Base-by-base conservation (phyloP, 2,113 vertebrate species). In the Pollachius pollachius region DNA sequence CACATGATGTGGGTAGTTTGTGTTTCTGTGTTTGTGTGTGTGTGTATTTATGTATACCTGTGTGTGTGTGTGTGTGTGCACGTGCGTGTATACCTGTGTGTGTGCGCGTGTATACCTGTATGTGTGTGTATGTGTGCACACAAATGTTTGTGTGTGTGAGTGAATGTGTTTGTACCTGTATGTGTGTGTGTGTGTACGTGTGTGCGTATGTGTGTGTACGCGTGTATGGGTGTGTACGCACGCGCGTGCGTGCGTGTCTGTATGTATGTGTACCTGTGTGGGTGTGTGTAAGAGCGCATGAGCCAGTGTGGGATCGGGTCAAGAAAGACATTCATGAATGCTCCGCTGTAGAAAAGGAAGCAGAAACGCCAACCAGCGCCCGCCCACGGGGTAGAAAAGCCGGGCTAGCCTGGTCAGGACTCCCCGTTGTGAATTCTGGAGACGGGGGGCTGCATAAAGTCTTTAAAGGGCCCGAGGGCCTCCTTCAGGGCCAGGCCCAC, bases 361-460 rank as follows among this genome's bases (percentile, higher is more conserved):
- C 5, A 64, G 65, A 62, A 72, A 83, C 19, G 27, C 67, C 41
- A 25, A 15, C 21, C 52, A 56, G 21, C 41, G 25, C 48, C 52
- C 23, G n/a, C 21, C 56, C 18, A n/a, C 18, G 11, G 6, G 11
- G 23, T 19, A 61, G 21, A 61, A 61, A 21, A 61, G 17, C 52
- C 16, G 52, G 61, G 62, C 3, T 19, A 77, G 70, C 57, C 68
- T 71, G 90, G 92, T 99, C 96, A 99, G 74, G 96, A 98, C 76
- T 98, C 96, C 86, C 97, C 97, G 11, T 99, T 99, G 85, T 99
- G 96, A 87, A 98, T 94, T 93, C 94, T 96, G 89, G 93, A 89
- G 91, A 94, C 90, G 72, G 97, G 97, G 78, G 97, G 95, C 70
- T 97, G 96, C 96, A 99, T 98, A 89, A 99, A 98, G 93, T 99